Percentiles rank a stretch among this genome's conserved stretches.
Evolutionary conservation across 1,140 invertebrate species (phyloP).

Genomic region (Phymastichus coffea): DNA sequence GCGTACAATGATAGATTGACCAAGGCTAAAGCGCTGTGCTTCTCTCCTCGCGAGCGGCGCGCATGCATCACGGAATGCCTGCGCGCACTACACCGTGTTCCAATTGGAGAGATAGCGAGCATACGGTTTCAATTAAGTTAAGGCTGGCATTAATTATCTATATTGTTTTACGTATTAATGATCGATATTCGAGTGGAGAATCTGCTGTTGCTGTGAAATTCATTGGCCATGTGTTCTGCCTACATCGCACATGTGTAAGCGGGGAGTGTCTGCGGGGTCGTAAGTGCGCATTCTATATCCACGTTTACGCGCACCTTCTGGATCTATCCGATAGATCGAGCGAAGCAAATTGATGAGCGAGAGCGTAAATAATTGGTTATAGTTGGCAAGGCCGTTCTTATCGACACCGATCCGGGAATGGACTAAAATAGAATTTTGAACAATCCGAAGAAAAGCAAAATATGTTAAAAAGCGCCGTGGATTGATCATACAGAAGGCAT

Average conservation of each 20-base stretch:
- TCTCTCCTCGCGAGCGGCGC: too few species aligned
- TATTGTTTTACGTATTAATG: slow-evolving; percentile 47
- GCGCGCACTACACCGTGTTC: too few species aligned
- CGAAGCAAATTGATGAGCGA: background rate
- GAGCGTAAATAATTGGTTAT: slow-evolving; percentile 1
- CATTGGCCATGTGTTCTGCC: slow-evolving; percentile 31
- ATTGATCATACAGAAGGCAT: too few species aligned
- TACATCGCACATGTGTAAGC: background rate
- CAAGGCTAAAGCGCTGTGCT: slow-evolving; percentile 15
- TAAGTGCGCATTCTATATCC: too few species aligned
- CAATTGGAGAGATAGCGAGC: too few species aligned
- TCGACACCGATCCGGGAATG: too few species aligned
- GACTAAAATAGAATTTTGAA: too few species aligned
- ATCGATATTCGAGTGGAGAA: slow-evolving; percentile 46
- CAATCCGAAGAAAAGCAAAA: too few species aligned
- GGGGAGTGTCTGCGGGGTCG: background rate
- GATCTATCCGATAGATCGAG: background rate
- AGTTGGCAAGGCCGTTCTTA: too few species aligned
- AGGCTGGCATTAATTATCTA: slow-evolving; percentile 48
- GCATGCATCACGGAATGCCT: too few species aligned
- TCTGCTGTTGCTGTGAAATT: slow-evolving; percentile 26
- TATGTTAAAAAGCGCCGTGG: too few species aligned
- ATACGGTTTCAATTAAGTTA: slow-evolving; percentile 45
- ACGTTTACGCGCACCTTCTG: too few species aligned
- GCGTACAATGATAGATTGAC: slow-evolving; percentile 41